Evolutionary conservation across 2,888 invertebrate species (phyloP).

Genomic region (Aromia moschata): DNA sequence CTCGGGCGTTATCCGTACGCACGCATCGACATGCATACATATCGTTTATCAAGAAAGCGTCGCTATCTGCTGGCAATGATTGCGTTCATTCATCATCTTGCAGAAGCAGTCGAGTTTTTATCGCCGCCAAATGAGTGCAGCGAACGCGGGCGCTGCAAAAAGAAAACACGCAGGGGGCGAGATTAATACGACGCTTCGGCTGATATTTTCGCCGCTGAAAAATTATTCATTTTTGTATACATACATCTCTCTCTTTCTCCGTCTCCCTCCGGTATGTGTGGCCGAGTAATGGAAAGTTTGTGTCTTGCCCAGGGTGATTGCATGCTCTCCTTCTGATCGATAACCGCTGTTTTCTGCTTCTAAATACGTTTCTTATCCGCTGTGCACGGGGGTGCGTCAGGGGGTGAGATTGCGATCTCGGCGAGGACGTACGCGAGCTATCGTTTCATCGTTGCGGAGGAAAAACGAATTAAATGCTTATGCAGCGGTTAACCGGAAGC

Average conservation of each 20-base stretch:
- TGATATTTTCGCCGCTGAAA: conserved; percentile 26
- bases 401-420: conserved; percentile 1
- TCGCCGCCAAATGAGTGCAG: conserved; percentile 23
- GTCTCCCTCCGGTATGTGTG: no score
- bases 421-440: background rate
- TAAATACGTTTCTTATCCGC: conserved; percentile 15
- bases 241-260: conserved; percentile 13
- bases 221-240: conserved; percentile 26
- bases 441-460: no score
- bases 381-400: background rate
- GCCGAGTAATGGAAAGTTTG: conserved; percentile 23
- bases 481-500: no score
- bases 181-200: conserved; percentile 21
- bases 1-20: conserved; percentile 5
- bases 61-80: conserved; percentile 27
- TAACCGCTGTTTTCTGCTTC: conserved; percentile 18
- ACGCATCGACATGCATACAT: conserved; percentile 20
- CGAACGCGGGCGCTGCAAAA: conserved; percentile 8
- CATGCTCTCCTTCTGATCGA: conserved; percentile 17
- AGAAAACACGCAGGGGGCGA: conserved; percentile 17
- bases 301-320: conserved; percentile 24
- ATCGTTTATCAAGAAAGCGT: conserved; percentile 24
- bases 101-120: conserved; percentile 26
- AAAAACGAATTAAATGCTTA: no score
- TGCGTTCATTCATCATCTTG: conserved; percentile 21